A percentile compares a stretch with the other conserved stretches of the same genome.
These are phyloP conservation scores for Cryptocephalus primarius DNA, from an alignment of 2,888 invertebrate species.

Conservation along the genomic window DNA sequence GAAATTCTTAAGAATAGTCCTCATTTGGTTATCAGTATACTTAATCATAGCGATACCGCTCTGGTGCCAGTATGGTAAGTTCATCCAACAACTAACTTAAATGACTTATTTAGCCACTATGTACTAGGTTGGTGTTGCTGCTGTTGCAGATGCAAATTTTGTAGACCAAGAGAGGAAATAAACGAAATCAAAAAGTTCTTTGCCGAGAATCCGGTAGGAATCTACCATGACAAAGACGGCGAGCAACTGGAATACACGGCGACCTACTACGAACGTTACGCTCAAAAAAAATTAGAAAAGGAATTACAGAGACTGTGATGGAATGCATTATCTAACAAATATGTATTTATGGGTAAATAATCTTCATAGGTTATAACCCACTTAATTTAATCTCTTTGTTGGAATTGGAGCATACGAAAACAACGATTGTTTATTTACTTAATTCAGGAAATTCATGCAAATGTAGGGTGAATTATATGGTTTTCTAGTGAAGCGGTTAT, in stretches of 20 bases:
- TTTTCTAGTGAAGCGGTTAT: too few relatives aligned
- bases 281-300: slow-evolving; percentile 45
- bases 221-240: slow-evolving; percentile 32
- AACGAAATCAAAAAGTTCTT: slow-evolving; percentile 45
- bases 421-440: too few relatives aligned
- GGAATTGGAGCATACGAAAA: too few relatives aligned
- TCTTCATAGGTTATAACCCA: too few relatives aligned
- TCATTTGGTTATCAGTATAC: slow-evolving; percentile 38
- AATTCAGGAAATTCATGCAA: too few relatives aligned
- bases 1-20: slow-evolving; percentile 28
- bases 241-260: slow-evolving; percentile 40
- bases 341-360: too few relatives aligned
- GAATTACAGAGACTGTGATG: slow-evolving; percentile 42
- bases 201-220: slow-evolving; percentile 46
- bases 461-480: too few relatives aligned
- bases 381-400: too few relatives aligned
- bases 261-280: slow-evolving; percentile 44
- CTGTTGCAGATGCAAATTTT: slow-evolving; percentile 44
- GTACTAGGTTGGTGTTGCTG: slow-evolving; percentile 50
- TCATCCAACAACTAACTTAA: too few relatives aligned
- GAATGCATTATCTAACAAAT: background rate
- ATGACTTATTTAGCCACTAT: too few relatives aligned
- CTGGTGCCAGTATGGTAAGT: slow-evolving; percentile 39
- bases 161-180: slow-evolving; percentile 45
- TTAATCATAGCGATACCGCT: slow-evolving; percentile 37